Evolutionary conservation across 2,797 vertebrate species (phyloP).

Genomic region (Buceros bicornis): DNA sequence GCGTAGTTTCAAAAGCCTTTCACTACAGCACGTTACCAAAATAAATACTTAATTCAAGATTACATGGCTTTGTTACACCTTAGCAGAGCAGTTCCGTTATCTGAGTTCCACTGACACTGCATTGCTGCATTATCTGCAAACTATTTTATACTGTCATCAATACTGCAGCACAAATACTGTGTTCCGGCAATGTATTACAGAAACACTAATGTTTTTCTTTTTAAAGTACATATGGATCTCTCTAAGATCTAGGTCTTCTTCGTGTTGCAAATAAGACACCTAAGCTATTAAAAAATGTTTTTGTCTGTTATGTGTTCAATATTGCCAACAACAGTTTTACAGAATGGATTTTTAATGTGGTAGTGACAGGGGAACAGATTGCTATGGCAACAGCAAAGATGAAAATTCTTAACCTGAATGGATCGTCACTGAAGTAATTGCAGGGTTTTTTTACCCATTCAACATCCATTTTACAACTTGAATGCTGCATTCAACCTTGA

Average conservation of each 20-base stretch:
- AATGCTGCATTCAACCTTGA: conserved; percentile 78
- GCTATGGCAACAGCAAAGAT: conserved; percentile 90
- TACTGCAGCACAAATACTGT: conserved; percentile 6
- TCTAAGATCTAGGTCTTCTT: conserved; percentile 40
- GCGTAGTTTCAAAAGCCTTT: not conserved
- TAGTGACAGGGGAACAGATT: conserved; percentile 78
- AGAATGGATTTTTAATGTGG: conserved; percentile 82
- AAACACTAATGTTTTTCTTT: not conserved
- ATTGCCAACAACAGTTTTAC: conserved; percentile 73
- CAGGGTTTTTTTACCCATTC: conserved; percentile 81
- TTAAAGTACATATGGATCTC: conserved; percentile 5
- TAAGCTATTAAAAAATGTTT: conserved; percentile 63
- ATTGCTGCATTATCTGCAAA: conserved; percentile 31
- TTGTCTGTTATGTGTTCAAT: conserved; percentile 69
- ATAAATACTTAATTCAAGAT: conserved; percentile 8
- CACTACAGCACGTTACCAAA: not conserved
- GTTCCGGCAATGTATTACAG: not conserved
- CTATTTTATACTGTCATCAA: conserved; percentile 8
- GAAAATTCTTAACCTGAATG: conserved; percentile 89
- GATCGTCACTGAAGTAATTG: conserved; percentile 89
- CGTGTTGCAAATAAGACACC: conserved; percentile 24
- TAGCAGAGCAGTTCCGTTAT: conserved; percentile 35
- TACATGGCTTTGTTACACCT: not conserved
- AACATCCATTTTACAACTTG: conserved; percentile 79
- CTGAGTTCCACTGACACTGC: conserved; percentile 23